phyloP scores from a whole-genome alignment of 1,140 invertebrate genomes.

The Oryctes rhinoceros region DNA sequence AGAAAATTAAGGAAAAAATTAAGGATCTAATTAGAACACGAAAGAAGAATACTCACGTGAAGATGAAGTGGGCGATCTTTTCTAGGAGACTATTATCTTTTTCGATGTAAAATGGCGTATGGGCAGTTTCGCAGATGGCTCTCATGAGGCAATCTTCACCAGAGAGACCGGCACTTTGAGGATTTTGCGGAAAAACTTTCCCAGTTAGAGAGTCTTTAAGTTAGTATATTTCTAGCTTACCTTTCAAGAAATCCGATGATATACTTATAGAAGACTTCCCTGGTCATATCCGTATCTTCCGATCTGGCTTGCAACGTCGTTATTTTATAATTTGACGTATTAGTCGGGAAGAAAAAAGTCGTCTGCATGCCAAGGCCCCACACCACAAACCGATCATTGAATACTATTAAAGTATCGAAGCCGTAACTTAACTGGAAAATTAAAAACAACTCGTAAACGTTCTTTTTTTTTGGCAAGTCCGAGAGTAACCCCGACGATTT shows the following conservation, averaged over 20 bases:
- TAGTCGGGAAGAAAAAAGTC: slow-evolving; percentile 12
- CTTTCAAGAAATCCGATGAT: background rate
- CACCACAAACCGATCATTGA: background rate
- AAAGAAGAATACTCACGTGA: slow-evolving; percentile 49
- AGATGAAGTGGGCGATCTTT: slow-evolving; percentile 51
- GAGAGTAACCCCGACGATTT: no score
- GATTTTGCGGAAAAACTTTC: no score
- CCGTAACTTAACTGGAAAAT: background rate
- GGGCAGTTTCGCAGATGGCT: slow-evolving; percentile 49
- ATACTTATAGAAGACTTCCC: background rate
- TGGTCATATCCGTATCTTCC: background rate
- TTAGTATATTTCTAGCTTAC: background rate
- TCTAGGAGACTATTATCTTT: slow-evolving; percentile 47
- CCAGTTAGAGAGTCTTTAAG: no score
- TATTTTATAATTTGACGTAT: background rate
- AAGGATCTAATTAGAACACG: background rate
- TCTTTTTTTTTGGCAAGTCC: background rate
- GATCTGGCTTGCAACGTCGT: background rate
- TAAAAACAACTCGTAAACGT: background rate
- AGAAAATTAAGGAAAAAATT: background rate
- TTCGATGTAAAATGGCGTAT: slow-evolving; percentile 50
- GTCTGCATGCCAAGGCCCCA: slow-evolving; percentile 1
- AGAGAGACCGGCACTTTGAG: slow-evolving; percentile 43
- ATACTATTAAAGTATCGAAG: background rate
- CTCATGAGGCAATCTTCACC: slow-evolving; percentile 49